Evolutionary conservation across 2,797 vertebrate species (phyloP), one percentile per base, ranked within the genome.

Genomic region (Rhadinocentrus ornatus): DNA sequence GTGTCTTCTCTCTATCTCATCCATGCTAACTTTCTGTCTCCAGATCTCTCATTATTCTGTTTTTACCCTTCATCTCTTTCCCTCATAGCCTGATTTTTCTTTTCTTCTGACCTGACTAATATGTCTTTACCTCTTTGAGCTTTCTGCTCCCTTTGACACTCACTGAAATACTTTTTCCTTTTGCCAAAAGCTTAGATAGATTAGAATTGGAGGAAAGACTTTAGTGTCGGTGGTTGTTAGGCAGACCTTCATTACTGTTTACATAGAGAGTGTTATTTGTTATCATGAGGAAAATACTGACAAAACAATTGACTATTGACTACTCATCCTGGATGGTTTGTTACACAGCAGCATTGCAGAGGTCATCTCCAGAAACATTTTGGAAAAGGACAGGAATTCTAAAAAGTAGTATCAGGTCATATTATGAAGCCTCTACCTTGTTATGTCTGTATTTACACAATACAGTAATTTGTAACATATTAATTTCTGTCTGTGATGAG

Each of bases 11-110:
- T 53, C 64, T 68, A 61, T 77, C 71, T 73, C 46, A 61, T 85
- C 72, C 66, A 54, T 66, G 61, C 79, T 55, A 84, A 85, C 81
- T 82, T 82, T 77, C 53, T 32, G 48, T 82, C 69, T 81, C 77
- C 46, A 52, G 12, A 16, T 76, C 77, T 84, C 88, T 93, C 84
- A 84, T 90, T 91, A 89, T 78, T 80, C 79, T 64, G 62, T 60
- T 85, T 86, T 81, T 81, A 56, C 70, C 39, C 78, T 69, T 80
- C 55, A 34, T 68, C 27, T n/a, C 29, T 75, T 15, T 80, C 55
- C 53, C 53, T 26, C 60, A 41, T 6, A 8, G 50, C 27, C 29
- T 16, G 15, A 39, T 55, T 57, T 58, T 73, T 74, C n/a, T 71
- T 62, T 67, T 52, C 37, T 35, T 69, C 63, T 88, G 86, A 89